Evolutionary conservation across 30 jellyfish, hydroid and myxozoan genomes (phyloP).

Genomic region (Chrysaora quinquecirrha): DNA sequence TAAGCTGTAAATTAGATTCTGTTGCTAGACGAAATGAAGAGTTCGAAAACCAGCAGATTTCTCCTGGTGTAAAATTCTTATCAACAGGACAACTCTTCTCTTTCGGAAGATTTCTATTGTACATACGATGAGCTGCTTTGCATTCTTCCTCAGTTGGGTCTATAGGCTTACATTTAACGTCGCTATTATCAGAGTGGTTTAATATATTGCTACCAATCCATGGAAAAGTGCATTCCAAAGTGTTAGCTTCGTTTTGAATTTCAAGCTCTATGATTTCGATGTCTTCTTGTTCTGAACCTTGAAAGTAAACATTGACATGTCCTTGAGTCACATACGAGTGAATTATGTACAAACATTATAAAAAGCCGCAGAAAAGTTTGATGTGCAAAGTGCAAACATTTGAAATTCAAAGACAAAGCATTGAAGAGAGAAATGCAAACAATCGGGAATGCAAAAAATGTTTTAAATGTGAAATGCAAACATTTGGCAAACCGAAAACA

Average conservation of each 20-base stretch:
- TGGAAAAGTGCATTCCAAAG: no score
- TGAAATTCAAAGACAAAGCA: no score
- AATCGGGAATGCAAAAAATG: no score
- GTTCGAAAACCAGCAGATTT: conserved; percentile 72
- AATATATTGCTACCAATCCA: conserved; percentile 47
- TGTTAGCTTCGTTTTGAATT: no score
- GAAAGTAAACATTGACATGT: no score
- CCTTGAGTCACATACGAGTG: no score
- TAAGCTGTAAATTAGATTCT: conserved; percentile 45
- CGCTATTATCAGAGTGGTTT: neutral
- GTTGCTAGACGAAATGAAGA: conserved; percentile 60
- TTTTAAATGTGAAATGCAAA: no score
- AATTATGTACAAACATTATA: no score
- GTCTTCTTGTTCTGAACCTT: neutral
- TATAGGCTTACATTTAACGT: conserved; percentile 49
- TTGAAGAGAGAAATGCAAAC: no score
- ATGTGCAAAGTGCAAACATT: no score
- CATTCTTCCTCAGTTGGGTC: conserved; percentile 73
- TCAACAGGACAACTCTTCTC: conserved; percentile 70
- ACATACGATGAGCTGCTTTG: conserved; percentile 56
- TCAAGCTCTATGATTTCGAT: conserved; percentile 37
- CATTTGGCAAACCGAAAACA: no score
- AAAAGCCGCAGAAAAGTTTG: no score
- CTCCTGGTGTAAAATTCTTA: conserved; percentile 44
- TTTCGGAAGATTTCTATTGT: conserved; percentile 55